These are phyloP conservation scores for Pangasius larnaudii DNA, from an alignment of 2,797 vertebrate species.

Conservation along the genomic window DNA sequence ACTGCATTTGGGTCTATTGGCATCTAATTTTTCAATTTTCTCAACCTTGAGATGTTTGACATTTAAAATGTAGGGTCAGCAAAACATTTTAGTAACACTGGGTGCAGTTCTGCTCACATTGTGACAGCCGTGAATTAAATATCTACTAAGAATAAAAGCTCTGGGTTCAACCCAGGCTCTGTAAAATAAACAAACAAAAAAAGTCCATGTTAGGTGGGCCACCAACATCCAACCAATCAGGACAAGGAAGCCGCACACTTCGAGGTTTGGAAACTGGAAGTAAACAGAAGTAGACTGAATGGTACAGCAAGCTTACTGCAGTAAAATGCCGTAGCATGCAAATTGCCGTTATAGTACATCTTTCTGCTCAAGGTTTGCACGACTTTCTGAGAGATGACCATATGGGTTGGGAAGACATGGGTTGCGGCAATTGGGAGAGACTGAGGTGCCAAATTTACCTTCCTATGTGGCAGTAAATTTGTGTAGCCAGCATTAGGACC, in stretches of 20 bases:
- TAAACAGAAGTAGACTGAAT: background rate
- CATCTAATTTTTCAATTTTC: background rate
- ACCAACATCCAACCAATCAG: background rate
- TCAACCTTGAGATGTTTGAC: background rate
- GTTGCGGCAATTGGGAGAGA: background rate
- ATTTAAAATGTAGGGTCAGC: background rate
- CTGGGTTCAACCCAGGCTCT: background rate
- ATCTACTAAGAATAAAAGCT: background rate
- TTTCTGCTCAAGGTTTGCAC: background rate
- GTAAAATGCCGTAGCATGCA: background rate
- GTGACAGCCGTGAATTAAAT: background rate
- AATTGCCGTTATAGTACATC: background rate
- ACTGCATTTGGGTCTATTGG: background rate
- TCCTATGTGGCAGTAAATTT: background rate
- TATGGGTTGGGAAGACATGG: background rate
- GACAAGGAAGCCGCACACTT: background rate
- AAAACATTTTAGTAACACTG: background rate
- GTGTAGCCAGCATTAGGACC: background rate
- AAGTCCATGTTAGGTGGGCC: background rate
- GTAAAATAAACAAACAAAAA: background rate
- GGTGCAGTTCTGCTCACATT: background rate
- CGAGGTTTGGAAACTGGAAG: background rate
- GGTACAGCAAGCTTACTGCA: background rate
- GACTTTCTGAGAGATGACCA: background rate
- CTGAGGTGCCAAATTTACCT: background rate